Evolutionary conservation across 2,888 invertebrate genomes (phyloP), one percentile per base, ranked within the genome.

Genomic region (Chrysina gloriosa): DNA sequence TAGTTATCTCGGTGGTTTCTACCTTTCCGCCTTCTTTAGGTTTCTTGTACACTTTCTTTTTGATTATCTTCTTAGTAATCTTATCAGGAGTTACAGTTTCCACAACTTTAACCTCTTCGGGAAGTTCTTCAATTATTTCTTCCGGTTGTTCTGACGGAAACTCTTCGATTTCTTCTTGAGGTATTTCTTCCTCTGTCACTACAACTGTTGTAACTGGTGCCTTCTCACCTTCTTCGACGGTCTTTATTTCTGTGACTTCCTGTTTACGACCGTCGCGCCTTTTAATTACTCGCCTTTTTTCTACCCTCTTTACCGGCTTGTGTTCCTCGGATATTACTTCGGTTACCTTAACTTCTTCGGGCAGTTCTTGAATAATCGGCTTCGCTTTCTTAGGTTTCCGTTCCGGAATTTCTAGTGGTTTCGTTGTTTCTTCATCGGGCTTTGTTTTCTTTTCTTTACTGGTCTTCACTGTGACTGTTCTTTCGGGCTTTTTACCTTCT

Each of bases 211-310:
- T 77, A 74, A 83, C 75, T 73, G 85, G 79, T 79, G 82, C 75
- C 74, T 81, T 83, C 42, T 84, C 83, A 65, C 83, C 83, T 71
- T 84, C 84, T 72, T 84, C 83, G 36, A 82, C 77, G 0, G 78
- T 82, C 3, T 76, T 74, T 78, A 85, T 84, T 83, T 86, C 84
- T 74, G 85, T 85, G 75, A 67, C 72, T 76, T 76, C 76, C 75
- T 74, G 80, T 66, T 78, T 77, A 4, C 74, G 77, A 11, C 80
- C 81, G 67, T 75, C 71, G 34, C 74, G 77, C 67, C 79, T 80
- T 58, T 77, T 77, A 25, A 81, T 76, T 0, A 74, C 71, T 21
- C 79, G 77, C 58, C 77, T 80, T 64, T 79, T 80, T 73, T 23
- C 79, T 56, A 52, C 70, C 69, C 50, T 36, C 58, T 73, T 80